Conservation (phyloP, 2,888 invertebrate species). For the Tromatobia lineatoria region DNA sequence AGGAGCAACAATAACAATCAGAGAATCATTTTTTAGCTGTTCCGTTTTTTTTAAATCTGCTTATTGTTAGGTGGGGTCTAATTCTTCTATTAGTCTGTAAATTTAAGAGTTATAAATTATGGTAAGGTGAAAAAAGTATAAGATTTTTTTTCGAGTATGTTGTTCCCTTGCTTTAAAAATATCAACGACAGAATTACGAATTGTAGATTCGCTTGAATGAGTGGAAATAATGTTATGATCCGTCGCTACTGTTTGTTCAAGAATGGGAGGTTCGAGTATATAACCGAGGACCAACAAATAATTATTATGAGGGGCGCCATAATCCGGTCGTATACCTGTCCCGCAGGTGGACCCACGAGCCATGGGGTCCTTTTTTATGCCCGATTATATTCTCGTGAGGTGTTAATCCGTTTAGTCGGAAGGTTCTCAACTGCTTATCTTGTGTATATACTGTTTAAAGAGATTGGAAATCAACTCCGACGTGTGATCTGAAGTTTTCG, state of each 20-base stretch:
- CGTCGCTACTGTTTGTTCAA: slow-evolving; percentile 65
- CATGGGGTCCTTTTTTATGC: slow-evolving; percentile 51
- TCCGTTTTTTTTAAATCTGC: too few species aligned
- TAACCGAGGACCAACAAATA: slow-evolving; percentile 45
- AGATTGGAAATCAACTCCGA: background rate
- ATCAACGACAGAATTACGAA: background rate
- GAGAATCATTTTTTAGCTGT: background rate
- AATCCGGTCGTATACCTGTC: slow-evolving; percentile 72
- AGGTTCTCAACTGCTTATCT: slow-evolving; percentile 32
- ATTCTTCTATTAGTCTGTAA: too few species aligned
- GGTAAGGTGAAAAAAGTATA: background rate
- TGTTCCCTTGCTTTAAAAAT: too few species aligned
- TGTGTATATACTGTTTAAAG: background rate
- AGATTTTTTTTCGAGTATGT: background rate
- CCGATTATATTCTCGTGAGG: slow-evolving; percentile 68
- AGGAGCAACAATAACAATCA: too few species aligned
- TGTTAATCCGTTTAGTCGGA: slow-evolving; percentile 67
- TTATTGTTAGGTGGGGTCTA: too few species aligned
- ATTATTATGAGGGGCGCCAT: slow-evolving; percentile 72
- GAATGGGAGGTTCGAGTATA: slow-evolving; percentile 28
- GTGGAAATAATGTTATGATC: slow-evolving; percentile 55
- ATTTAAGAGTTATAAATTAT: background rate
- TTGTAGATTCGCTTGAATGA: slow-evolving; percentile 36
- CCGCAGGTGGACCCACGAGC: slow-evolving; percentile 58
- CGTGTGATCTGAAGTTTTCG: too few species aligned